Evolutionary conservation across 2,113 vertebrate species (phyloP).

Genomic region (Bos taurus): ARS-UCD2.0 NC_037345.1:44487501-44488000

Average conservation of each 20-base stretch:
- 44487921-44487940: background rate
- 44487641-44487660: background rate
- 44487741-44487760: background rate
- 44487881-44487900: background rate
- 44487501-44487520: background rate
- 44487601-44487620: background rate
- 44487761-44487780: background rate
- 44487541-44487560: background rate
- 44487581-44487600: background rate
- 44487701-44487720: background rate
- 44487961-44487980: background rate
- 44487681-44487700: background rate
- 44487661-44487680: background rate
- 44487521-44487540: background rate
- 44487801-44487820: background rate
- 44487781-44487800: background rate
- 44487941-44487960: background rate
- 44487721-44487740: background rate
- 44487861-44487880: background rate
- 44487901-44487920: background rate
- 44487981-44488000: background rate
- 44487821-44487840: conserved; percentile 5
- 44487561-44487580: background rate
- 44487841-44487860: background rate
- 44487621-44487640: background rate